These are phyloP conservation scores for Drosophila robusta DNA, from an alignment of 2,888 invertebrate species.

Conservation along the genomic window DNA sequence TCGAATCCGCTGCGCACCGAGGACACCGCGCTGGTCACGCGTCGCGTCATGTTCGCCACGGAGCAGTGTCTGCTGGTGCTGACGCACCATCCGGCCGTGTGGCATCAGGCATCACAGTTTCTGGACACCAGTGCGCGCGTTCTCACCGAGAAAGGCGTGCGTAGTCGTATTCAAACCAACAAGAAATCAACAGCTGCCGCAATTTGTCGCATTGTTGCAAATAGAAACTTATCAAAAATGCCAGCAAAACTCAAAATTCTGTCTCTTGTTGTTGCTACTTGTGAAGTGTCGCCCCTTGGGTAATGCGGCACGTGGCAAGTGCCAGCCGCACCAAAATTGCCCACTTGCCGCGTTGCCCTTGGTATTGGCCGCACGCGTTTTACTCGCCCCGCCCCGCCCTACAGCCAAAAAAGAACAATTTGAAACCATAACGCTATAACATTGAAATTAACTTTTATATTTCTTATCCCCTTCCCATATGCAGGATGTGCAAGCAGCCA, in stretches of 20 bases:
- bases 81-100: slow-evolving; percentile 99
- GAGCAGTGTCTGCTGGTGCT: slow-evolving; percentile 98
- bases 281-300: slow-evolving; percentile 73
- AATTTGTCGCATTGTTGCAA: slow-evolving; percentile 44
- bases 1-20: slow-evolving; percentile 98
- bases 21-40: slow-evolving; percentile 96
- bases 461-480: background rate
- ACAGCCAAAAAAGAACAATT: background rate
- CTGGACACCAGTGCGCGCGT: slow-evolving; percentile 97
- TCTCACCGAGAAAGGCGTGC: slow-evolving; percentile 96
- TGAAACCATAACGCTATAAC: background rate
- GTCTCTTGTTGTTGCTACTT: slow-evolving; percentile 59
- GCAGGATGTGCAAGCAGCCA: slow-evolving; percentile 96
- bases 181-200: slow-evolving; percentile 16
- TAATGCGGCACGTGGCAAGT: slow-evolving; percentile 59
- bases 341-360: slow-evolving; percentile 82
- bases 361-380: slow-evolving; percentile 76
- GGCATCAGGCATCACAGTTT: slow-evolving; percentile 99
- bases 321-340: slow-evolving; percentile 15
- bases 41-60: slow-evolving; percentile 98
- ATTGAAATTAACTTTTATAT: background rate
- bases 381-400: slow-evolving; percentile 50
- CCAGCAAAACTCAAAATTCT: slow-evolving; percentile 42
- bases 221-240: slow-evolving; percentile 52
- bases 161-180: slow-evolving; percentile 77